Percentiles rank a stretch among this genome's conserved stretches.
phyloP scores from a whole-genome alignment of 2,797 vertebrate species.

The Anguilla anguilla region DNA sequence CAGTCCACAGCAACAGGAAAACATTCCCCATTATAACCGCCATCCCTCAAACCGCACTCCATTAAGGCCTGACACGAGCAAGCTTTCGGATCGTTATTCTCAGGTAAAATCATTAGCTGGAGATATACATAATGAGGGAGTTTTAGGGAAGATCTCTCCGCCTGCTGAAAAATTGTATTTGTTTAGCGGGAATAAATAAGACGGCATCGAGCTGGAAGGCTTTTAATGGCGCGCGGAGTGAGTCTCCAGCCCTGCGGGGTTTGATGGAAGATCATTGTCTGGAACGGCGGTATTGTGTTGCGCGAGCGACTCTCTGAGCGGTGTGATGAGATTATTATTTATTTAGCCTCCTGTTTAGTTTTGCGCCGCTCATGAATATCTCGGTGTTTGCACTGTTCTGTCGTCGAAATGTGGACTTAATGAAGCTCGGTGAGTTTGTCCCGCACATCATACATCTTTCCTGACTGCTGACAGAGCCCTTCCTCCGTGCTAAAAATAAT shows the following conservation, averaged over 20 bases:
- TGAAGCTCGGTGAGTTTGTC: conserved; percentile 1
- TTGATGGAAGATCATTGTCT: conserved; percentile 7
- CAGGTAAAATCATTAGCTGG: conserved; percentile 16
- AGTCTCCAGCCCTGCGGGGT: not conserved
- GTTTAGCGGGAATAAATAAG: not conserved
- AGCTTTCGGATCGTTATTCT: not conserved
- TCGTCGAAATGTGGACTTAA: conserved; percentile 8
- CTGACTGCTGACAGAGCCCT: not conserved
- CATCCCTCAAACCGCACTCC: not conserved
- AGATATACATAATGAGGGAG: conserved; percentile 7
- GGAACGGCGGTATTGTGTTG: not conserved
- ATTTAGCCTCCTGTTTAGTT: conserved; percentile 9
- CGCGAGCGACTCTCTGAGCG: not conserved
- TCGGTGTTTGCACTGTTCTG: conserved; percentile 3
- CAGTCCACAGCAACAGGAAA: not conserved
- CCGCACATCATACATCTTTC: not conserved
- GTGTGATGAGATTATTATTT: conserved; percentile 10
- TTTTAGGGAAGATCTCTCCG: not conserved
- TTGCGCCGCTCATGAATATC: not conserved
- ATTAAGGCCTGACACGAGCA: not conserved
- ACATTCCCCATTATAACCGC: not conserved
- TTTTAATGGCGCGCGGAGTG: not conserved
- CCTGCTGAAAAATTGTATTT: conserved; percentile 2
- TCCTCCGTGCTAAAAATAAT: conserved; percentile 4
- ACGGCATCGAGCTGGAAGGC: not conserved